Percentiles rank a stretch among this genome's conserved stretches.
phyloP scores from a whole-genome alignment of 2,888 invertebrate species.

The Horisme vitalbata region DNA sequence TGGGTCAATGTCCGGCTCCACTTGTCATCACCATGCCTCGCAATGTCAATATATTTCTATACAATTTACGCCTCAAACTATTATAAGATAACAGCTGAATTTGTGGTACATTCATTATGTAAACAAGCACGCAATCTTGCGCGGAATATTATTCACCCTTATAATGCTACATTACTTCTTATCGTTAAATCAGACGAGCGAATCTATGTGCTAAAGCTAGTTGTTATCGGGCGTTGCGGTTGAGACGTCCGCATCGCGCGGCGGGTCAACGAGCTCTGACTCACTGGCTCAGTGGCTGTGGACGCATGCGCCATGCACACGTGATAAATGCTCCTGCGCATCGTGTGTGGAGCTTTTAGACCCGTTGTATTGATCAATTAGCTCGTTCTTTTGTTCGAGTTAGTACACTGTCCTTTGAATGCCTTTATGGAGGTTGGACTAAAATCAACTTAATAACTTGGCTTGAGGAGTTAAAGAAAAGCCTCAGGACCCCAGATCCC shows the following conservation, averaged over 20 bases:
- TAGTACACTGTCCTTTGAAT: not conserved
- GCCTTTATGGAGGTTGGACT: too few relatives aligned
- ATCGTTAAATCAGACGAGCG: not conserved
- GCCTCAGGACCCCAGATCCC: too few relatives aligned
- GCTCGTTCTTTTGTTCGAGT: slow-evolving; percentile 8
- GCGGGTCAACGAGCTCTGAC: slow-evolving; percentile 71
- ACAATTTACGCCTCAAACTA: too few relatives aligned
- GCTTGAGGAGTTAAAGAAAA: too few relatives aligned
- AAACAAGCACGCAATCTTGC: too few relatives aligned
- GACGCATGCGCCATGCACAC: slow-evolving; percentile 26
- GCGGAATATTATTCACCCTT: too few relatives aligned
- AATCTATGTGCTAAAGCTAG: slow-evolving; percentile 8
- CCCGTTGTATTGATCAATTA: slow-evolving; percentile 22
- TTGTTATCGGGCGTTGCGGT: slow-evolving; percentile 9
- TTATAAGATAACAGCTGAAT: too few relatives aligned
- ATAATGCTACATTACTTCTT: not conserved
- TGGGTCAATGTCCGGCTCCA: too few relatives aligned
- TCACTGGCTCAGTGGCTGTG: slow-evolving; percentile 37
- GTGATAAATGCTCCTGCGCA: slow-evolving; percentile 26
- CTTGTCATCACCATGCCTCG: too few relatives aligned
- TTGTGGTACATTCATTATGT: too few relatives aligned
- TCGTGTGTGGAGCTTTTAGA: slow-evolving; percentile 14
- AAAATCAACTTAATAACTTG: too few relatives aligned
- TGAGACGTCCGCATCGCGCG: slow-evolving; percentile 46
- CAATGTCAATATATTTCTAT: too few relatives aligned